Conservation (phyloP, 2,113 vertebrate species). For the Campylomormyrus numenius region DNA sequence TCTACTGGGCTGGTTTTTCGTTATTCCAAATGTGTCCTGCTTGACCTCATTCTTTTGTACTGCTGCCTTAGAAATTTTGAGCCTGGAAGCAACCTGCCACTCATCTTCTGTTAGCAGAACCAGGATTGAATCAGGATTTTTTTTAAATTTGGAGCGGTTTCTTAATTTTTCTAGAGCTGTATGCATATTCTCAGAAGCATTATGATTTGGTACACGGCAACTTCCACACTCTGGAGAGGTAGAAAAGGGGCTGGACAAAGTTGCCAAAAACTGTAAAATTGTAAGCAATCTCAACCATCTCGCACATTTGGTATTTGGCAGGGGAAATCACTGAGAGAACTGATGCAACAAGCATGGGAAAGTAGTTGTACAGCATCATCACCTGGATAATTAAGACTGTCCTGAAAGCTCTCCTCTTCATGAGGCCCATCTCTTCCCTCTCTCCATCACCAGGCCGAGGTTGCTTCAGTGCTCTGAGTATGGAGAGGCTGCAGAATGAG, state of each 20-base stretch:
- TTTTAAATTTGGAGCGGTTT: neutral
- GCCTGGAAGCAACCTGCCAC: neutral
- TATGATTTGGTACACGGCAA: neutral
- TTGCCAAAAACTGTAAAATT: neutral
- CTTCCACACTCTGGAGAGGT: neutral
- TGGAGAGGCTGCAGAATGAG: conserved; percentile 13
- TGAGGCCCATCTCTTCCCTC: neutral
- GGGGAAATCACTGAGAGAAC: neutral
- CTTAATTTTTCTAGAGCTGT: neutral
- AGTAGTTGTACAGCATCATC: neutral
- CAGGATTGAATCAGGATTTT: too few relatives aligned
- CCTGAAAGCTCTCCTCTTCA: conserved; percentile 5
- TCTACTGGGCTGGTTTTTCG: neutral
- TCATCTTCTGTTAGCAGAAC: too few relatives aligned
- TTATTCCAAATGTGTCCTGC: neutral
- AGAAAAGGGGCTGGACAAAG: neutral
- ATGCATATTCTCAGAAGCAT: neutral
- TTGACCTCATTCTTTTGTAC: neutral
- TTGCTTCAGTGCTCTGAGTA: neutral
- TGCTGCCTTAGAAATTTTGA: too few relatives aligned
- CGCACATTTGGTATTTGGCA: too few relatives aligned
- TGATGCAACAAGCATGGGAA: neutral
- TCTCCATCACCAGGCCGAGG: neutral
- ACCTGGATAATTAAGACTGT: neutral
- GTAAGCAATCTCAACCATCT: neutral